phyloP scores from a whole-genome alignment of 1,140 invertebrate species.

The Temnothorax curvispinosus region DNA sequence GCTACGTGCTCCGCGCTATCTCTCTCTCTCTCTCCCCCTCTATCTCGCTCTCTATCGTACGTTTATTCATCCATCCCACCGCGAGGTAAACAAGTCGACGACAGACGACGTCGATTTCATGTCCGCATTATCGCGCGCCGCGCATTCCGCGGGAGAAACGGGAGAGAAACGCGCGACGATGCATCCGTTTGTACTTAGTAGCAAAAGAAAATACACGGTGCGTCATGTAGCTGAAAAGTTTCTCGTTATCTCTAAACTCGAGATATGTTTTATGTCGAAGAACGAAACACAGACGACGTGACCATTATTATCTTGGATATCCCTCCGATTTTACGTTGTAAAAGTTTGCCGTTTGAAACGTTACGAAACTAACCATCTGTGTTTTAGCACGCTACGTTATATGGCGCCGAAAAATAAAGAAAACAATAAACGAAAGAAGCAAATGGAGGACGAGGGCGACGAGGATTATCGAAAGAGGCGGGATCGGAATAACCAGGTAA shows the following conservation, averaged over 20 bases:
- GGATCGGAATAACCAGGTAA: conserved; percentile 94
- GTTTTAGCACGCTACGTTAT: conserved; percentile 66
- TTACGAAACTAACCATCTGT: background rate
- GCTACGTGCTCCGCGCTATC: background rate
- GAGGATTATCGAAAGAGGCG: conserved; percentile 93
- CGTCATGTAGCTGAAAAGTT: background rate
- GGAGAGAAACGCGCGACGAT: background rate
- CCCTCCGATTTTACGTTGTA: background rate
- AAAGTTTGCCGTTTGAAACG: background rate
- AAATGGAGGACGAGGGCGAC: conserved; percentile 88
- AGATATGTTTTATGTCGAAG: background rate
- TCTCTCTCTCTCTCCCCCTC: no score
- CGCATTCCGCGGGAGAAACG: background rate
- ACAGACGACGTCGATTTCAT: background rate
- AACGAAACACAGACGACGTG: background rate
- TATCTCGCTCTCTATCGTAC: background rate
- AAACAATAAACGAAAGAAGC: conserved; percentile 78
- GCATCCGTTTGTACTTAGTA: no score
- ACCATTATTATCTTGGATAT: background rate
- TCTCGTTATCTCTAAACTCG: background rate
- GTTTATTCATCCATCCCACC: background rate
- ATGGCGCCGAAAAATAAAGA: conserved; percentile 86
- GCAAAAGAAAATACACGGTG: no score
- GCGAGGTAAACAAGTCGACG: conserved; percentile 8
- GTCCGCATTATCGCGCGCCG: background rate